Base-by-base conservation (phyloP, 2,888 invertebrate genomes). In the Flabesymbios commensalis region DNA sequence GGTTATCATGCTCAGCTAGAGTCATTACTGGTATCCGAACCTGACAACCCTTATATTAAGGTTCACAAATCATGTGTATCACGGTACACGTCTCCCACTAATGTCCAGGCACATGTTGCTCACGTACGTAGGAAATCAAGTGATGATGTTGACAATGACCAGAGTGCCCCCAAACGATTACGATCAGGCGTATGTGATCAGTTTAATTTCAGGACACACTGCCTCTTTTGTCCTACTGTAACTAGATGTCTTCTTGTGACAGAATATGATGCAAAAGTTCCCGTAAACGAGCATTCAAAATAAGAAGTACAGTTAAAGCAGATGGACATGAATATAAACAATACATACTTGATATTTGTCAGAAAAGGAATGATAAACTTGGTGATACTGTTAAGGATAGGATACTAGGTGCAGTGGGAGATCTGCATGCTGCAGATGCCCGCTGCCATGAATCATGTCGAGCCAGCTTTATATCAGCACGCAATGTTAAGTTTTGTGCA, bases 381-480 rank as follows among this genome's bases (percentile, higher is more conserved):
- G 45, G 45, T 45, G 45, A 45, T 24, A 45, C 45, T n/a, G 45
- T 45, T 14, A 14, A 7, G 10, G 45, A 45, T 19, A 7, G 45
- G 14, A 24, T 45, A 10, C 7, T 45, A 22, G 22, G 45, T 45
- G 45, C 45, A 22, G 45, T 45, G 7, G 45, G 45, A 45, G 45
- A 45, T 45, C 24, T 45, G 45, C 24, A 45, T 45, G 45, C 45
- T n/a, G 45, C 45, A 45, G 45, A 45, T 45, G 45, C 45, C 22
- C 45, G 45, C 7, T 45, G 45, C 45, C 45, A 45, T 45, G 45
- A 45, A 24, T 45, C 45, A 22, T 45, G 45, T 45, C 14, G 45
- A 45, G 45, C 45, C 45, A 45, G 45, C 45, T 45, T 45, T 24
- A 45, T 45, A 45, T 45, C 45, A n/a, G 24, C 45, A n/a, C 45